Percentiles rank a stretch among this genome's conserved stretches.
These are phyloP conservation scores for Ecdyonurus torrentis DNA, from an alignment of 2,888 invertebrate species.

Conservation along the genomic window DNA sequence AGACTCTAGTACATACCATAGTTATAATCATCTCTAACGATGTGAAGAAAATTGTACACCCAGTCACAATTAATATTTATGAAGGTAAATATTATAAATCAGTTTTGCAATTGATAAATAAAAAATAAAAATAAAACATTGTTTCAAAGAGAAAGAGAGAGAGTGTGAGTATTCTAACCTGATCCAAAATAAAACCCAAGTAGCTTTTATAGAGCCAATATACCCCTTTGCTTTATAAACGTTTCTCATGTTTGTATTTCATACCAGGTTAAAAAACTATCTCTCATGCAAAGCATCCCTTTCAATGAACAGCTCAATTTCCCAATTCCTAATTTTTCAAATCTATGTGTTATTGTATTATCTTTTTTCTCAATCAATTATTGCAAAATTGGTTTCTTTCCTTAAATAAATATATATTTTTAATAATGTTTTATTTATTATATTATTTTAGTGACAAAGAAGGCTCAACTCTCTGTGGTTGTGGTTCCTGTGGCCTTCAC, in stretches of 20 bases:
- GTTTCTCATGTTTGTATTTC: not conserved
- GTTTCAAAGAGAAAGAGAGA: too few relatives aligned
- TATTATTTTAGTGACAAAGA: conserved; percentile 43
- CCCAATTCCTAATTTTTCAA: too few relatives aligned
- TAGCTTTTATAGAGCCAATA: too few relatives aligned
- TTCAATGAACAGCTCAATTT: too few relatives aligned
- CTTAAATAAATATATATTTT: conserved; percentile 9
- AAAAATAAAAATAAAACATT: too few relatives aligned
- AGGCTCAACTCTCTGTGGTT: conserved; percentile 73
- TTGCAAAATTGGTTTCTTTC: not conserved
- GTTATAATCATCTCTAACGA: conserved; percentile 63
- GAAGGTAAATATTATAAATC: conserved; percentile 66
- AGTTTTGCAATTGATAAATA: too few relatives aligned
- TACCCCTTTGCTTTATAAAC: too few relatives aligned
- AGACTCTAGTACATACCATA: conserved; percentile 55
- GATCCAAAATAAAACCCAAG: too few relatives aligned
- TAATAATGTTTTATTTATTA: not conserved
- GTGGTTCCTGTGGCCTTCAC: conserved; percentile 74
- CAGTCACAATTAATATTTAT: conserved; percentile 63
- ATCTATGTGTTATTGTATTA: too few relatives aligned
- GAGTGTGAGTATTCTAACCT: too few relatives aligned
- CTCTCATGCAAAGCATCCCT: too few relatives aligned
- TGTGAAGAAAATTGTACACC: conserved; percentile 47
- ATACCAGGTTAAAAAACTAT: not conserved
- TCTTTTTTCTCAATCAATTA: too few relatives aligned